A percentile compares a stretch with the other conserved stretches of the same genome.
Conservation (phyloP, 2,113 vertebrate genomes). For the Urocolius indicus region DNA sequence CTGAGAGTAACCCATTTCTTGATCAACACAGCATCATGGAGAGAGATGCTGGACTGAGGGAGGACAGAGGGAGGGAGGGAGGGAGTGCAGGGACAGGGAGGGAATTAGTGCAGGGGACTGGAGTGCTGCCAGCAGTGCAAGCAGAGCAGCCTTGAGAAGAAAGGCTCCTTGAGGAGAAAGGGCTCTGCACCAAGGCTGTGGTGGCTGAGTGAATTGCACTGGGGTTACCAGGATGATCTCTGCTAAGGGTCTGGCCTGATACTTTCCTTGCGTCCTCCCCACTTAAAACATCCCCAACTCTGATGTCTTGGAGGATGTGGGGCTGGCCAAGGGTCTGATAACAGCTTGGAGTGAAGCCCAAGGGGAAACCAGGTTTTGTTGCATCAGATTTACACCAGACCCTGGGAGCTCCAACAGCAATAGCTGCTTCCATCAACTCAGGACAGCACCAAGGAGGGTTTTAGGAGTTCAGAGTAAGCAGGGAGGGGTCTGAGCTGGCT, state of each 20-base stretch:
- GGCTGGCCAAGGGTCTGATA: background rate
- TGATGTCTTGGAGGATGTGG: background rate
- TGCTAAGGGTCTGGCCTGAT: background rate
- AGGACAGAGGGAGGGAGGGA: background rate
- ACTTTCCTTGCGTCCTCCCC: background rate
- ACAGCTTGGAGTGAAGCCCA: background rate
- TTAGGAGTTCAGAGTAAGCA: rapidly evolving
- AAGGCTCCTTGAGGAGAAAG: no score
- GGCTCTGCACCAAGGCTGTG: background rate
- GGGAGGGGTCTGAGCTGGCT: rapidly evolving
- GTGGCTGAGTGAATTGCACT: background rate
- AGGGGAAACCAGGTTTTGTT: background rate
- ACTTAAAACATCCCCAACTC: background rate
- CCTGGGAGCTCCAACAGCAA: background rate
- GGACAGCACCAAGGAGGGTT: background rate
- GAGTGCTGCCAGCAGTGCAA: background rate
- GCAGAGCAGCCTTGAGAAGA: background rate
- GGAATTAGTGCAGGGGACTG: background rate
- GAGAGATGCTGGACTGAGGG: background rate
- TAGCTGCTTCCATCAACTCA: rapidly evolving
- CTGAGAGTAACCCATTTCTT: background rate
- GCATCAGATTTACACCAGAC: background rate
- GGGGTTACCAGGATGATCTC: background rate
- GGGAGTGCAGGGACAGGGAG: background rate
- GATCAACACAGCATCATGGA: background rate